Evolutionary conservation across 2,888 invertebrate genomes (phyloP).

Genomic region (Malacosoma neustria): DNA sequence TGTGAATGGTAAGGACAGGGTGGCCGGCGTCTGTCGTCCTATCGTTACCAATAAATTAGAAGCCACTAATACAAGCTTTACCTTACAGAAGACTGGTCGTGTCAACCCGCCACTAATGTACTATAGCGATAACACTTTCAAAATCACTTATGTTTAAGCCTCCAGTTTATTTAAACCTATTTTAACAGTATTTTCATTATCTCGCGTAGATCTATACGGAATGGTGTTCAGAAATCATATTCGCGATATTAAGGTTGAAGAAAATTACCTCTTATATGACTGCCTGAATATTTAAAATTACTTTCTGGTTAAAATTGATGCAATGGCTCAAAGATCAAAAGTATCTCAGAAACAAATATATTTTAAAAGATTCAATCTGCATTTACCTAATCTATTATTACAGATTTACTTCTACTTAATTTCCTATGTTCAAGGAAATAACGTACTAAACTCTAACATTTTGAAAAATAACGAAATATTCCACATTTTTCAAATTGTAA

Average conservation of each 20-base stretch:
- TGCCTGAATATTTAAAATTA: too few species aligned
- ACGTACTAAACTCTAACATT: too few species aligned
- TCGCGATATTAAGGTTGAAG: conserved; percentile 44
- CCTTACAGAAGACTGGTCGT: conserved; percentile 69
- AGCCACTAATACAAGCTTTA: conserved; percentile 68
- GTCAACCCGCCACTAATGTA: conserved; percentile 70
- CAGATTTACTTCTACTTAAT: too few species aligned
- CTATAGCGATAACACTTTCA: conserved; percentile 65
- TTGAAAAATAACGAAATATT: too few species aligned
- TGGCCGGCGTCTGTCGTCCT: conserved; percentile 70
- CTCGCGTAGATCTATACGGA: conserved; percentile 15
- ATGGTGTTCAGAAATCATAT: conserved; percentile 25
- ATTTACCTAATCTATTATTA: too few species aligned
- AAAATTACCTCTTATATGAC: conserved; percentile 53
- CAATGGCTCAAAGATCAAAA: too few species aligned
- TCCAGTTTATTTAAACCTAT: conserved; percentile 30
- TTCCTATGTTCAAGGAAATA: too few species aligned
- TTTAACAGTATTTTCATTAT: conserved; percentile 2
- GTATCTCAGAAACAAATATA: too few species aligned
- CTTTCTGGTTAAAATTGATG: too few species aligned
- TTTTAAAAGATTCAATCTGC: too few species aligned
- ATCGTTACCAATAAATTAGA: conserved; percentile 72
- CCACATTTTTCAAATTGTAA: too few species aligned
- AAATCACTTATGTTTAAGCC: conserved; percentile 49
- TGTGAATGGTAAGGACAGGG: conserved; percentile 68